These are phyloP conservation scores for Neolamprologus falcicula DNA, from an alignment of 2,113 vertebrate genomes.

Conservation along the genomic window DNA sequence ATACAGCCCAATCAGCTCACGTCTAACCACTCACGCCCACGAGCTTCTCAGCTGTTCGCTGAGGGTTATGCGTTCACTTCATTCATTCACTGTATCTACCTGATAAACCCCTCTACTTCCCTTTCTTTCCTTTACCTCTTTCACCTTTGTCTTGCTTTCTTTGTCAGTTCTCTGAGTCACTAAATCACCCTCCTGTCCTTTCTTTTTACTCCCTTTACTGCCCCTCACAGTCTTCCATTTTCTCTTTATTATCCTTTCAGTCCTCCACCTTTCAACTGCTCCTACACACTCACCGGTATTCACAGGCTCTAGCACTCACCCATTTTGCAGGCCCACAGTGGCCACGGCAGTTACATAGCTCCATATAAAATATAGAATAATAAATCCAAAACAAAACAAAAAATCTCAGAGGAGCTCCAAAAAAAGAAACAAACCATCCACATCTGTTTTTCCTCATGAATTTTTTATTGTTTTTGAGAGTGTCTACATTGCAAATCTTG, in stretches of 20 bases:
- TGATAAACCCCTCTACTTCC: neutral
- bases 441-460: conserved; percentile 4
- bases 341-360: conserved; percentile 25
- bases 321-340: conserved; percentile 24
- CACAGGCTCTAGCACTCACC: neutral
- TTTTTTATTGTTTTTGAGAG: neutral
- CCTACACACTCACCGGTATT: neutral
- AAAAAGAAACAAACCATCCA: conserved; percentile 5
- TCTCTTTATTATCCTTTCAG: conserved; percentile 34
- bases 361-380: conserved; percentile 19
- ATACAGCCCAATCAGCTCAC: neutral
- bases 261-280: neutral
- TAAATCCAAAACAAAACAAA: conserved; percentile 39
- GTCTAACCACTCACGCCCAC: neutral
- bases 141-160: neutral
- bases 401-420: conserved; percentile 4
- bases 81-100: neutral
- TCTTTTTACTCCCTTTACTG: conserved; percentile 5
- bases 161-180: neutral
- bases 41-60: neutral
- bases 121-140: neutral
- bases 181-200: conserved; percentile 8
- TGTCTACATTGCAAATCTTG: neutral
- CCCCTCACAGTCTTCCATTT: conserved; percentile 10
- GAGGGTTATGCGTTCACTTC: neutral